Conservation (phyloP, 1,140 invertebrate genomes). For the Achatina immaculata region DNA sequence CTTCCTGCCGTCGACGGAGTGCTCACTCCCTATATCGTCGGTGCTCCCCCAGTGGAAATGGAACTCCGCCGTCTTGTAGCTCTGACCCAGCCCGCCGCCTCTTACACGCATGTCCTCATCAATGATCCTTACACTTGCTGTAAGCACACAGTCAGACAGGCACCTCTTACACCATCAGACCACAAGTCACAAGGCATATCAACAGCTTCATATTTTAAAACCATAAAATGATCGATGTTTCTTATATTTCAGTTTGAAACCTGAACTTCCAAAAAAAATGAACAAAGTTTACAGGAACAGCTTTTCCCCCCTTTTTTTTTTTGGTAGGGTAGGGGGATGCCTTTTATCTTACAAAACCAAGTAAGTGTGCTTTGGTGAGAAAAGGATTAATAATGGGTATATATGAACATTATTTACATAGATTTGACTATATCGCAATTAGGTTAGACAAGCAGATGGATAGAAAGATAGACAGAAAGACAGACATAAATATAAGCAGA, state of each 20-base stretch:
- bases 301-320: no score
- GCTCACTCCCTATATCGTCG: constrained; percentile 55
- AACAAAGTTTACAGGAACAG: no score
- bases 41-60: constrained; percentile 61
- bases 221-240: neutral
- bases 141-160: constrained; percentile 13
- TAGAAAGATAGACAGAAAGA: neutral
- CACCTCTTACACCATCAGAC: neutral
- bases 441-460: no score
- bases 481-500: neutral
- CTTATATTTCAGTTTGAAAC: neutral
- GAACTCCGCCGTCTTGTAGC: constrained; percentile 52
- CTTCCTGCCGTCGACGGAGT: constrained; percentile 46
- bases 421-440: no score
- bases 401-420: no score
- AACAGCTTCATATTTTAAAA: neutral
- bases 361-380: no score
- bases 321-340: no score
- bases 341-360: no score
- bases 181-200: neutral
- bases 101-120: constrained; percentile 36
- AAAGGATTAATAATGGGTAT: no score
- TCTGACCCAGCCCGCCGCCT: constrained; percentile 41
- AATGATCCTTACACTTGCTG: constrained; percentile 42
- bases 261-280: neutral